These are phyloP conservation scores for Orchestes rusci DNA, from an alignment of 2,888 invertebrate genomes.

Conservation along the genomic window DNA sequence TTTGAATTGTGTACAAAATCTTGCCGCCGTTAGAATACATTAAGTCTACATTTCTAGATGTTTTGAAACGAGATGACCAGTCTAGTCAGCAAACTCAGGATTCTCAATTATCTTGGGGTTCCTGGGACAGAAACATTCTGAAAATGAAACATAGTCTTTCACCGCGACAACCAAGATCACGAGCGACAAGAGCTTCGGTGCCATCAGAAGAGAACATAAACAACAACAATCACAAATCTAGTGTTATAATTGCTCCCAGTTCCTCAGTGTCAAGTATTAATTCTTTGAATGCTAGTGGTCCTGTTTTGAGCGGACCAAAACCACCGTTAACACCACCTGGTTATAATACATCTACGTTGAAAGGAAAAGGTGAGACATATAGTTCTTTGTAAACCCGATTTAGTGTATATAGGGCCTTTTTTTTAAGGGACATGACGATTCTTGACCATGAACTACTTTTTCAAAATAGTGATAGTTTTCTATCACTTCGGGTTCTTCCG, in stretches of 20 bases:
- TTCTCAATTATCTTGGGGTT: conserved; percentile 85
- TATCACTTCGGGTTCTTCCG: too few species aligned
- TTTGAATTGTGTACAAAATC: background rate
- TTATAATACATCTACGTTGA: conserved; percentile 31
- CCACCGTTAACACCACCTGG: conserved; percentile 37
- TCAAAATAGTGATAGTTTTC: too few species aligned
- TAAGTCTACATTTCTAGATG: conserved; percentile 44
- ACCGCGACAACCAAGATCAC: conserved; percentile 45
- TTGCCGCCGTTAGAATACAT: background rate
- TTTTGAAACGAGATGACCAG: conserved; percentile 48
- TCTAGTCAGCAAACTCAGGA: conserved; percentile 49
- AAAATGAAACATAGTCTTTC: conserved; percentile 45
- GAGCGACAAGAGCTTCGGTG: conserved; percentile 50
- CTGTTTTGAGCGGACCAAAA: conserved; percentile 35
- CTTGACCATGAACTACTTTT: too few species aligned
- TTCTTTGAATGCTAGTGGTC: conserved; percentile 44
- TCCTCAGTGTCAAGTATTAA: conserved; percentile 48
- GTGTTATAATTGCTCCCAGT: conserved; percentile 46
- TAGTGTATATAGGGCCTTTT: too few species aligned
- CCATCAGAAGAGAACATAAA: conserved; percentile 52
- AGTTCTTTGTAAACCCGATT: too few species aligned
- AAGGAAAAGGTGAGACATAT: conserved; percentile 41
- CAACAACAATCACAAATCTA: conserved; percentile 40
- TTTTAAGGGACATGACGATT: too few species aligned
- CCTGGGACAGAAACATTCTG: conserved; percentile 70